Evolutionary conservation across 2,888 invertebrate species (phyloP).

Genomic region (Bellardia pandia): DNA sequence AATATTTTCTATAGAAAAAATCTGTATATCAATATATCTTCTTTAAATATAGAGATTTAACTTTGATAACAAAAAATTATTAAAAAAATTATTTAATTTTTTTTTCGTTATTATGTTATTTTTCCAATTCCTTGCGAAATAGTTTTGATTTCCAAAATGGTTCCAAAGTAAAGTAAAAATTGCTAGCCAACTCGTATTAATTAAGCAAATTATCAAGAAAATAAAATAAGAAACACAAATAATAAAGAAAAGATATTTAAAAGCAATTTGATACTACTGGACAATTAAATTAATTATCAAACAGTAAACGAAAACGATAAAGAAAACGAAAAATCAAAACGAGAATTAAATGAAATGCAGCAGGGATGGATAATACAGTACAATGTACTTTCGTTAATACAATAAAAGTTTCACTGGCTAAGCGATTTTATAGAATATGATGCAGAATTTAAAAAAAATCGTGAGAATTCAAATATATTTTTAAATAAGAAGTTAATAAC

Average conservation of each 20-base stretch:
- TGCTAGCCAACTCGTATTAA: slow-evolving; percentile 47
- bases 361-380: not conserved
- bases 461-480: no score
- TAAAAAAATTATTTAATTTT: no score
- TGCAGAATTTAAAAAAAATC: no score
- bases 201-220: slow-evolving; percentile 59
- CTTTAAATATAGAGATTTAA: no score
- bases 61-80: no score
- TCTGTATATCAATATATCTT: no score
- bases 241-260: slow-evolving; percentile 42
- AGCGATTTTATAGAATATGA: no score
- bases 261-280: slow-evolving; percentile 64
- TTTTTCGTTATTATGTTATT: no score
- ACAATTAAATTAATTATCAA: slow-evolving; percentile 66
- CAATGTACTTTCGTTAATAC: not conserved
- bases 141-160: not conserved
- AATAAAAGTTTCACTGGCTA: no score
- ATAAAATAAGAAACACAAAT: not conserved
- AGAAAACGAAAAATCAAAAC: not conserved
- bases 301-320: slow-evolving; percentile 3
- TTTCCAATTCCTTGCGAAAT: not conserved
- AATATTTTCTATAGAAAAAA: no score
- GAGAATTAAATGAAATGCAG: not conserved
- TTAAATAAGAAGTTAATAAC: no score
- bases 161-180: not conserved